Conservation (phyloP, 2,797 vertebrate species). For the Esox lucius region DNA sequence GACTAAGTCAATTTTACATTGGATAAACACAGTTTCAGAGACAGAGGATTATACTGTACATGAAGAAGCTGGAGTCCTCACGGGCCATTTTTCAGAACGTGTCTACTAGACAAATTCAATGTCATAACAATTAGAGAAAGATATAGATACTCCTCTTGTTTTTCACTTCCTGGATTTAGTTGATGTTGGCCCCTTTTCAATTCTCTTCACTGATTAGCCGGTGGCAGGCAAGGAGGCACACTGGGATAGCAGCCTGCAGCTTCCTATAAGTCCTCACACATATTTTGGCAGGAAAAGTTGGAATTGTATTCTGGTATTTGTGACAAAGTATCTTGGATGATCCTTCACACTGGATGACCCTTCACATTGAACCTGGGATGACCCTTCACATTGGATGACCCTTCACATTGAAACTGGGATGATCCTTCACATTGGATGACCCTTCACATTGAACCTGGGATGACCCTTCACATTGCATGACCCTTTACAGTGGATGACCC, state of each 20-base stretch:
- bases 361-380: too few species aligned
- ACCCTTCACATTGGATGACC: too few species aligned
- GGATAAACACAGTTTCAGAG: constrained; percentile 51
- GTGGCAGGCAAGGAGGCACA: constrained; percentile 38
- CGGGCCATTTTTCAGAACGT: constrained; percentile 45
- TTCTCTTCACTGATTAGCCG: constrained; percentile 24
- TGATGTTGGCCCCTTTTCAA: constrained; percentile 60
- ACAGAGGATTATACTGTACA: constrained; percentile 47
- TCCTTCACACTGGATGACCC: too few species aligned
- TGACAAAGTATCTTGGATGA: constrained; percentile 30
- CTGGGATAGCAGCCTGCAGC: constrained; percentile 54
- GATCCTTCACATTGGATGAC: too few species aligned
- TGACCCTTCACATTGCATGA: too few species aligned
- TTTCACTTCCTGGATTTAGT: constrained; percentile 58
- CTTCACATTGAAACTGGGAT: too few species aligned
- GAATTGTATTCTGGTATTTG: constrained; percentile 59
- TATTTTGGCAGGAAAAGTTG: constrained; percentile 59
- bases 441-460: too few species aligned
- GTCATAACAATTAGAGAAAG: constrained; percentile 28
- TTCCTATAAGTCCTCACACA: constrained; percentile 63
- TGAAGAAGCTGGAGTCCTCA: constrained; percentile 56
- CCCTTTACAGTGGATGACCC: too few species aligned
- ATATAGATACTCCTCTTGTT: constrained; percentile 38
- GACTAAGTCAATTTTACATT: constrained; percentile 58
- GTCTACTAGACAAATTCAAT: constrained; percentile 49